These are phyloP conservation scores for Hippoglossus stenolepis DNA, from an alignment of 2,113 vertebrate genomes.

Conservation along the genomic window DNA sequence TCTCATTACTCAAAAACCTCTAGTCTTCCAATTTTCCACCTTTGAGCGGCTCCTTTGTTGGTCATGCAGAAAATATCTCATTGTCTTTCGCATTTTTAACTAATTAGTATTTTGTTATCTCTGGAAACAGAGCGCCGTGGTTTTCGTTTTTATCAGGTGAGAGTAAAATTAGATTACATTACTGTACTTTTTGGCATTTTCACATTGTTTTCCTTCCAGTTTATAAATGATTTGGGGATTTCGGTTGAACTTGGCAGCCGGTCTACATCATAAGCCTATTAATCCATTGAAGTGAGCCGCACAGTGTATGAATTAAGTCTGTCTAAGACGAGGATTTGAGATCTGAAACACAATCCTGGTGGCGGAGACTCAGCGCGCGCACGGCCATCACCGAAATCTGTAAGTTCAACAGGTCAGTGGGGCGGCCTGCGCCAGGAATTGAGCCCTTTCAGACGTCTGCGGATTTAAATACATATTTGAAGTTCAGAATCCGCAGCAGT, in stretches of 20 bases:
- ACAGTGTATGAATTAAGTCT: constrained; percentile 31
- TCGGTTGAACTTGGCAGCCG: constrained; percentile 23
- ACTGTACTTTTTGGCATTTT: constrained; percentile 4
- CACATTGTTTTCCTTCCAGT: constrained; percentile 12
- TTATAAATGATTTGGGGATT: constrained; percentile 35
- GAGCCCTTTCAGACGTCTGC: constrained; percentile 11
- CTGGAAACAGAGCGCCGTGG: not conserved
- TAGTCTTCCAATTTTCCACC: not conserved
- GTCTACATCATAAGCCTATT: constrained; percentile 30
- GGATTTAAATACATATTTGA: constrained; percentile 27
- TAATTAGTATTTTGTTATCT: constrained; percentile 18
- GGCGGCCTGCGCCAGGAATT: not conserved
- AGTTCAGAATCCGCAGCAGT: constrained; percentile 4
- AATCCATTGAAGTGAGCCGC: constrained; percentile 42
- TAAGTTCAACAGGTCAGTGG: constrained; percentile 17
- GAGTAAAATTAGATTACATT: constrained; percentile 14
- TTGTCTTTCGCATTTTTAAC: constrained; percentile 4
- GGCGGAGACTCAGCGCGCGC: constrained; percentile 22
- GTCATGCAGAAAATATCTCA: not conserved
- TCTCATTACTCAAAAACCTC: not conserved
- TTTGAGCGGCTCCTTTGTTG: not conserved
- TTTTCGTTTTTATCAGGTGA: constrained; percentile 14
- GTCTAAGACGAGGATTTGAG: constrained; percentile 39
- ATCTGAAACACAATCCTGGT: constrained; percentile 46
- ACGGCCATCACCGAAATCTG: constrained; percentile 18